Percentiles rank a stretch among this genome's conserved stretches.
phyloP scores from a whole-genome alignment of 2,797 vertebrate species.

The Macroramphosus scolopax region DNA sequence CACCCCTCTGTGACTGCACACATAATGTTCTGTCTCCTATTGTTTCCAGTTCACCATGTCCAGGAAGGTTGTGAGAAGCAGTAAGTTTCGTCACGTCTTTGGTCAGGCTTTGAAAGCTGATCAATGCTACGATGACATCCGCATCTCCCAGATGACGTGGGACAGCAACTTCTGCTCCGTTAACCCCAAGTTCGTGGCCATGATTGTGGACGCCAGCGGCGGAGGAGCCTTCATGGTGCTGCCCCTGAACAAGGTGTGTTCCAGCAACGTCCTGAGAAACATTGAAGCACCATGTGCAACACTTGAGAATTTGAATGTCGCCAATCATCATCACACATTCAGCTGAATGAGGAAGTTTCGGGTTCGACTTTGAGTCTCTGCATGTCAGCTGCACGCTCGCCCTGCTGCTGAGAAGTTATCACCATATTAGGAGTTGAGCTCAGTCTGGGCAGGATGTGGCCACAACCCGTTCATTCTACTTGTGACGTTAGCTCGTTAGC shows the following conservation, averaged over 20 bases:
- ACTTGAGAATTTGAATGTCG: too few relatives aligned
- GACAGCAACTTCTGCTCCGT: constrained; percentile 91
- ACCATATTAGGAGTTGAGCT: constrained; percentile 80
- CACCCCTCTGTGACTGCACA: not conserved
- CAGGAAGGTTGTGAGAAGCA: constrained; percentile 86
- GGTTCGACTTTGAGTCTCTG: constrained; percentile 47
- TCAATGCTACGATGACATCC: constrained; percentile 92
- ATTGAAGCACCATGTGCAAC: too few relatives aligned
- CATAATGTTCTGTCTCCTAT: not conserved
- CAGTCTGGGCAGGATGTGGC: constrained; percentile 76
- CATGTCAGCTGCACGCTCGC: constrained; percentile 55
- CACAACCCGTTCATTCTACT: constrained; percentile 22
- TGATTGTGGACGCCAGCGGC: constrained; percentile 91
- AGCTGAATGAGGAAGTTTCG: constrained; percentile 77
- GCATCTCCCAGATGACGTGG: constrained; percentile 94
- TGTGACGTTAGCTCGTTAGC: too few relatives aligned
- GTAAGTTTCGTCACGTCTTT: constrained; percentile 93
- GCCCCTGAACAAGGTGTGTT: constrained; percentile 84
- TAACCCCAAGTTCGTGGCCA: constrained; percentile 92
- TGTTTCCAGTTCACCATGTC: constrained; percentile 80
- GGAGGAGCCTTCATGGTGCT: constrained; percentile 91
- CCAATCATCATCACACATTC: constrained; percentile 7
- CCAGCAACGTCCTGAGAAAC: constrained; percentile 2
- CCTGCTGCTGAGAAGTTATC: constrained; percentile 62
- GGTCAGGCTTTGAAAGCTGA: constrained; percentile 87